Evolutionary conservation across 2,113 vertebrate genomes (phyloP), one percentile per base, ranked within the genome.

Genomic region (Sturnus vulgaris): DNA sequence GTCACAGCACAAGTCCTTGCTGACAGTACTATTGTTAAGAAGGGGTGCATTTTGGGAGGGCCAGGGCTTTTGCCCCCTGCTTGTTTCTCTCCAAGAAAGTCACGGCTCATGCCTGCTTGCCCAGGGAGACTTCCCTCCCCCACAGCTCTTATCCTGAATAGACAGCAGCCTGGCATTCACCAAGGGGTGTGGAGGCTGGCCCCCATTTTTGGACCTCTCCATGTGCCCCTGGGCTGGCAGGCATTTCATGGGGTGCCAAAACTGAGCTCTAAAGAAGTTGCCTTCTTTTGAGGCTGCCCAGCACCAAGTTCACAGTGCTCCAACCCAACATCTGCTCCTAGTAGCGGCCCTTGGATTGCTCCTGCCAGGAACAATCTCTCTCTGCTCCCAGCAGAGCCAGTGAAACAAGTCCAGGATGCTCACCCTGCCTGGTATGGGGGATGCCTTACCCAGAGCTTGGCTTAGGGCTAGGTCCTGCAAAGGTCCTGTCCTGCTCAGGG

Each of bases 1-100:
- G 82, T 73, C 92, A 73, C 28, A 88, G 70, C 66, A 79, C 75
- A 72, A 91, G 50, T 55, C 76, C 66, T 80, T 88, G 90, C 71
- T 90, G 92, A 95, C 94, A 94, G 64, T 50, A 63, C 82, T 92
- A 95, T 96, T 95, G 93, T 96, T 95, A 82, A 72, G 73, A 93
- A 93, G 40, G 50, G 61, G 49, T 69, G 44, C 44, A 40, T 70
- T 33, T 56, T 2, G 27, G 49, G 31, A 81, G 61, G 17, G 22
- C 23, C 33, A 19, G 14, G 33, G 14, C 12, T 85, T 82, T 77
- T 77, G 39, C 35, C 33, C 39, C n/a, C 35, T 49, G 15, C 86
- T 65, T 55, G 10, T 77, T 92, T 92, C 88, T 94, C 71, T 94
- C 79, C 86, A 94, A 60, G 79, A 92, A 96, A 86, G 50, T 80